These are phyloP conservation scores for Eupeodes latifasciatus DNA, from an alignment of 2,888 invertebrate genomes.

Conservation along the genomic window DNA sequence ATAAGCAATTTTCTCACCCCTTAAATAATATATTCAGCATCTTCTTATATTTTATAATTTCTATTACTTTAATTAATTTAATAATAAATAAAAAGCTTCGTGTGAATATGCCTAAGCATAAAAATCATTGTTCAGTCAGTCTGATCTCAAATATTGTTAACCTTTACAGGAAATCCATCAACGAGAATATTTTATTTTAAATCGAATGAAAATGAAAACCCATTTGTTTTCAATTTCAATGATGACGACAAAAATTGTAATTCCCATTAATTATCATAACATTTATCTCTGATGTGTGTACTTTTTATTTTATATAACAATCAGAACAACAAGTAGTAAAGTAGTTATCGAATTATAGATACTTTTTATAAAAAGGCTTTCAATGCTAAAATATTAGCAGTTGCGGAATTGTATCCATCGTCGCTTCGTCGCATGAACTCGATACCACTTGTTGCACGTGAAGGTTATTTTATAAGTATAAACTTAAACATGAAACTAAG, in stretches of 20 bases:
- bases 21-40: too few relatives aligned
- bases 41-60: too few relatives aligned
- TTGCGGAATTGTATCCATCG: neutral
- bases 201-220: neutral
- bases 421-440: neutral
- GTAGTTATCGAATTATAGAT: neutral
- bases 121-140: too few relatives aligned
- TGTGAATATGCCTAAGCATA: too few relatives aligned
- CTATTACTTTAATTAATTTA: too few relatives aligned
- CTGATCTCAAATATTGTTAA: too few relatives aligned
- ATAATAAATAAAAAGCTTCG: too few relatives aligned
- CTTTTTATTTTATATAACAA: neutral
- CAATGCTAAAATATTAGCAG: neutral
- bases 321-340: neutral
- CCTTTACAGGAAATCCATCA: neutral
- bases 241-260: neutral
- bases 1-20: too few relatives aligned
- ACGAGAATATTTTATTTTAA: neutral
- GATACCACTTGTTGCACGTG: neutral
- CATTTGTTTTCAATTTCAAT: neutral
- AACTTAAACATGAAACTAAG: neutral
- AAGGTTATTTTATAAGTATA: neutral
- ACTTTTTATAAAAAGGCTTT: slow-evolving; percentile 20
- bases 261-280: slow-evolving; percentile 25
- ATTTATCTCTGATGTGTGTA: neutral